These are phyloP conservation scores for Bombus sylvicola DNA, from an alignment of 1,140 invertebrate genomes.

Conservation along the genomic window DNA sequence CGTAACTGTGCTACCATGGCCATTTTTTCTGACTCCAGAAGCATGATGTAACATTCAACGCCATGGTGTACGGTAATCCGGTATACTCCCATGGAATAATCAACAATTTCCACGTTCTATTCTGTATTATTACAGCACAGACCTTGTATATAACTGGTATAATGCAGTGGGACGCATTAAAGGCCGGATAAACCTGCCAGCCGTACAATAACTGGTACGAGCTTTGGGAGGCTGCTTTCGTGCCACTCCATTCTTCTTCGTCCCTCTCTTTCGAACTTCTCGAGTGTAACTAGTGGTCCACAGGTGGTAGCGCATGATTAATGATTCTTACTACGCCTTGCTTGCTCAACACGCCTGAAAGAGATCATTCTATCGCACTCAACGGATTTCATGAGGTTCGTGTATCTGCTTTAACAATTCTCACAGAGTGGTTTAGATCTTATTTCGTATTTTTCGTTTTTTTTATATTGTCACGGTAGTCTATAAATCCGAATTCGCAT, in stretches of 20 bases:
- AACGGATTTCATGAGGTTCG: slow-evolving; percentile 39
- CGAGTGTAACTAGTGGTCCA: slow-evolving; percentile 25
- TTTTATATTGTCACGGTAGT: background rate
- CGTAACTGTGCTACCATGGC: background rate
- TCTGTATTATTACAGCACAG: slow-evolving; percentile 45
- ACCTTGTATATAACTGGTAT: slow-evolving; percentile 52
- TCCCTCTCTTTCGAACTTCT: slow-evolving; percentile 17
- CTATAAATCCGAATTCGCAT: background rate
- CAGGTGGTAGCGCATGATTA: slow-evolving; percentile 69
- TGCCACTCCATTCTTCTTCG: slow-evolving; percentile 34
- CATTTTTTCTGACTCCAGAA: background rate
- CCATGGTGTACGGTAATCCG: slow-evolving; percentile 35
- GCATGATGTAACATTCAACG: slow-evolving; percentile 19
- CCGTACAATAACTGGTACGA: slow-evolving; percentile 63
- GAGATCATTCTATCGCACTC: slow-evolving; percentile 62
- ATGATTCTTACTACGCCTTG: slow-evolving; percentile 54
- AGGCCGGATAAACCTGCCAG: slow-evolving; percentile 67
- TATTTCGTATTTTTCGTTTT: background rate
- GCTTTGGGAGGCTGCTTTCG: slow-evolving; percentile 26
- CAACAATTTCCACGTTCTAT: slow-evolving; percentile 60
- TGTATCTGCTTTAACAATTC: slow-evolving; percentile 32
- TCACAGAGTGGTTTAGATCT: background rate
- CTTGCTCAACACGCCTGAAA: slow-evolving; percentile 38
- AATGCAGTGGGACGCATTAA: slow-evolving; percentile 60
- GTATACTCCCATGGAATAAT: slow-evolving; percentile 19